Base-by-base conservation (phyloP, 2,797 vertebrate genomes). In the Cossypha niveicapilla region DNA sequence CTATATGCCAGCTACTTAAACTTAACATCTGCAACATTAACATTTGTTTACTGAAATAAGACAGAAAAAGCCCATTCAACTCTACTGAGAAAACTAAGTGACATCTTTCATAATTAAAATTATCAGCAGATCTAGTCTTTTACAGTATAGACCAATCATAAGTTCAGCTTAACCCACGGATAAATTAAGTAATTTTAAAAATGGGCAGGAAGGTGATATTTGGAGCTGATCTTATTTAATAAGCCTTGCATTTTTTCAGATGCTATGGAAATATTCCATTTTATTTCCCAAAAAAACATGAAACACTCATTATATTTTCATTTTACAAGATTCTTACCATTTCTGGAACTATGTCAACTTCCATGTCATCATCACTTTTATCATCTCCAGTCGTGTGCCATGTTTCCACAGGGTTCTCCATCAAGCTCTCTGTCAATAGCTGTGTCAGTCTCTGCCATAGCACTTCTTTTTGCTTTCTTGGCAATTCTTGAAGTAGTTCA, bases 401-500 rank as follows among this genome's bases (percentile, higher is more conserved):
- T 8, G 74, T 94, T 85, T 98, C 98, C 35, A 98, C 97, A 5
- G 99, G 99, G 24, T 94, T 97, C n/a, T 98, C 97, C 85, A 98
- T 60, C 86, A 99, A 93, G 32, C 95, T 90, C 4, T 98, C 97
- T 48, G 96, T 96, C 37, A 99, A 89, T 7, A 99, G 97, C 8
- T 82, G 92, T 2, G 92, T 96, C 92, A 99, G 97, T 48, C 87
- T 98, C 60, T 97, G 94, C 99, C 99, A 99, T 32, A 99, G 95
- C 56, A 96, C 83, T 87, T 98, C 97, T n/a, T 98, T 98, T 95
- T 99, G 98, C 79, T 98, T 98, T 63, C 97, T 98, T 68, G 98
- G 91, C 94, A 99, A 96, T 97, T 99, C 99, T 95, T 99, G 98
- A 91, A 99, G 85, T 60, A 99, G 96, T 80, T 99, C 99, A 17